Conservation (phyloP, 2,888 invertebrate species). For the Gibbula magus region DNA sequence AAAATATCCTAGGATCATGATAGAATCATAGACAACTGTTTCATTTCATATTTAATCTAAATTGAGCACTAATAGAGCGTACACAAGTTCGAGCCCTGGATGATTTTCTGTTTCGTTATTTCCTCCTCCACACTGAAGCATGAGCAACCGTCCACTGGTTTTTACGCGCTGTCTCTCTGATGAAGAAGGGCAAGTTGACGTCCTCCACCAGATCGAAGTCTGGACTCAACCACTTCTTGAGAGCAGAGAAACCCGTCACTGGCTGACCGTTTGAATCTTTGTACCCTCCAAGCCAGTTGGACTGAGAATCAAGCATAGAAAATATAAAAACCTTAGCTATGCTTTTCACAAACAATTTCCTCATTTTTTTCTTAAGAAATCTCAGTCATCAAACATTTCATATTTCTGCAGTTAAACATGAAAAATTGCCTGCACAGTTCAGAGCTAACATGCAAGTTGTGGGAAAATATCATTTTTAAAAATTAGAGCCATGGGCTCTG, state of each 20-base stretch:
- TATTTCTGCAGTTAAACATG: too few relatives aligned
- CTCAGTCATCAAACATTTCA: too few relatives aligned
- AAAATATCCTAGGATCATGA: too few relatives aligned
- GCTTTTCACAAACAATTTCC: not conserved
- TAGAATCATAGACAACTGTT: too few relatives aligned
- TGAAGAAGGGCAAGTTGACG: constrained; percentile 71
- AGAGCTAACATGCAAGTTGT: too few relatives aligned
- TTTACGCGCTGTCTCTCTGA: constrained; percentile 72
- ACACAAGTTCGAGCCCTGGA: too few relatives aligned
- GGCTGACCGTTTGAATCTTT: constrained; percentile 53
- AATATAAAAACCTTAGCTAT: not conserved
- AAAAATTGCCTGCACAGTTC: too few relatives aligned
- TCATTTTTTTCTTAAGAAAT: too few relatives aligned
- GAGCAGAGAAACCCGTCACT: constrained; percentile 66
- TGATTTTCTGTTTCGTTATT: constrained; percentile 16
- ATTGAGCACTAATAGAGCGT: too few relatives aligned
- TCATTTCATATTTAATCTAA: too few relatives aligned
- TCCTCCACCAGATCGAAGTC: constrained; percentile 68
- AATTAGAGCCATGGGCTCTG: too few relatives aligned
- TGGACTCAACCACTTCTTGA: constrained; percentile 59
- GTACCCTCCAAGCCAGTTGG: constrained; percentile 70
- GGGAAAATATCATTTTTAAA: too few relatives aligned
- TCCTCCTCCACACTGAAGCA: constrained; percentile 72
- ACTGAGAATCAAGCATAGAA: constrained; percentile 53
- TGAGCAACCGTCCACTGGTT: constrained; percentile 74